These are phyloP conservation scores for Acanthosepion lycidas DNA, from an alignment of 2,888 invertebrate species.

Conservation along the genomic window DNA sequence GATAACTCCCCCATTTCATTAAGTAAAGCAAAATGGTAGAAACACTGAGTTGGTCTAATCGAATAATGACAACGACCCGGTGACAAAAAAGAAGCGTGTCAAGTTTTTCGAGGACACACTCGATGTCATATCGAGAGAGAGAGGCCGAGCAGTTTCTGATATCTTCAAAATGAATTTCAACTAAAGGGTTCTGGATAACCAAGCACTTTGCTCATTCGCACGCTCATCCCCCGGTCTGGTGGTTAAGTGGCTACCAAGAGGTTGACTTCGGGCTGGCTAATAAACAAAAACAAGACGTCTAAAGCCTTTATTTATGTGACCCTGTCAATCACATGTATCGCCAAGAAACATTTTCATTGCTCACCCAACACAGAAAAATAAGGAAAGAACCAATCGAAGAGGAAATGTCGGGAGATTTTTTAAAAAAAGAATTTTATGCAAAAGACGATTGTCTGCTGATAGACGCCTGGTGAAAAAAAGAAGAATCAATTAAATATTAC, in stretches of 20 bases:
- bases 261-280: neutral
- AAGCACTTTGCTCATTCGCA: neutral
- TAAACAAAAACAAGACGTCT: neutral
- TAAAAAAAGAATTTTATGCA: too few species aligned
- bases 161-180: neutral
- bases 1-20: neutral
- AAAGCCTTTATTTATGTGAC: neutral
- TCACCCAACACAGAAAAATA: neutral
- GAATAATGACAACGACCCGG: neutral
- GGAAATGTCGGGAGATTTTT: too few species aligned
- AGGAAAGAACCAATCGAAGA: too few species aligned
- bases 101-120: neutral
- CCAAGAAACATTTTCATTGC: neutral
- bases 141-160: neutral
- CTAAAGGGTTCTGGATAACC: neutral
- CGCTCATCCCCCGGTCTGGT: neutral
- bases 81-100: neutral
- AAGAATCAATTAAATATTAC: too few species aligned
- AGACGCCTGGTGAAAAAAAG: too few species aligned
- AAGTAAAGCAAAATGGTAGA: neutral
- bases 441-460: too few species aligned
- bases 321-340: neutral
- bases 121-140: slow-evolving; percentile 2
- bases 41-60: neutral
- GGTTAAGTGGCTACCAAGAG: neutral